Conservation (phyloP, 2,113 vertebrate species). For the Chaetodon trifascialis region DNA sequence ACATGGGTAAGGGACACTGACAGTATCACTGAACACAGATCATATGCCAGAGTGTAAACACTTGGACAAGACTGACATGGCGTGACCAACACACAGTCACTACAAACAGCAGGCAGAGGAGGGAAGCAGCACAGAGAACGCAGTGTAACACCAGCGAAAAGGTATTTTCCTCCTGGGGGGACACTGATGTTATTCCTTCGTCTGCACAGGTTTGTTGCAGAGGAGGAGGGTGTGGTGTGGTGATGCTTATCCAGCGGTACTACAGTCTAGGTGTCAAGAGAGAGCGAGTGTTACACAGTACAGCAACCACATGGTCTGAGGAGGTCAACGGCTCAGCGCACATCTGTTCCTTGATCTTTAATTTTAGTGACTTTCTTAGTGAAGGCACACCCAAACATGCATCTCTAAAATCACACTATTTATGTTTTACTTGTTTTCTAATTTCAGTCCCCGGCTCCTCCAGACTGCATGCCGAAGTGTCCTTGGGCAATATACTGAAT, state of each 20-base stretch:
- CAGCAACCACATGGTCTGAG: no score
- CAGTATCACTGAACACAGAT: constrained; percentile 60
- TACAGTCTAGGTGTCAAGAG: background rate
- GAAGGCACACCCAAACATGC: no score
- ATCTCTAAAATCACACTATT: no score
- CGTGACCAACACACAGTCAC: constrained; percentile 25
- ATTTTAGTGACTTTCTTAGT: background rate
- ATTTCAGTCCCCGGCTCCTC: no score
- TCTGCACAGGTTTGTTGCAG: background rate
- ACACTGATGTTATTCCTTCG: background rate
- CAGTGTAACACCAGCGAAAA: background rate
- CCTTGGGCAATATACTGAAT: no score
- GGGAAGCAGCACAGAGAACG: background rate
- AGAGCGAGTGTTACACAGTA: no score
- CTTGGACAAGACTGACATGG: constrained; percentile 23
- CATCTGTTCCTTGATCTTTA: no score
- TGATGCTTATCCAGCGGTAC: no score
- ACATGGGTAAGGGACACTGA: constrained; percentile 35
- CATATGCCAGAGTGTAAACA: constrained; percentile 54
- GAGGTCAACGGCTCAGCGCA: background rate
- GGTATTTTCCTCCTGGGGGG: background rate
- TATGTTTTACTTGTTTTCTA: no score
- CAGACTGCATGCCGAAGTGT: no score
- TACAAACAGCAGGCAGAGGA: constrained; percentile 8
- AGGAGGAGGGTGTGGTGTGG: no score